Conservation (phyloP, 2,888 invertebrate genomes). For the Pantelozetes paolii region DNA sequence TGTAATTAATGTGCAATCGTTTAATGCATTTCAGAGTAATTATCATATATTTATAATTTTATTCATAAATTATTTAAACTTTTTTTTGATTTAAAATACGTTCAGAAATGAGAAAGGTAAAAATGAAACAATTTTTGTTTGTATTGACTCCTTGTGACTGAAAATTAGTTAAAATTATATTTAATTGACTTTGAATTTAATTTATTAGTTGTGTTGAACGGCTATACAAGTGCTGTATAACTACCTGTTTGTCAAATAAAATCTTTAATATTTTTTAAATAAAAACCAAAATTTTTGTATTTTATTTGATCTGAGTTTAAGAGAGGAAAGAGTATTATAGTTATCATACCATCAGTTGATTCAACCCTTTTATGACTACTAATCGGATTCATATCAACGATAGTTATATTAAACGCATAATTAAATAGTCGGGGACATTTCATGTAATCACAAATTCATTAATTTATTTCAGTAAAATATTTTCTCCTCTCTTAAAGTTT, state of each 20-base stretch:
- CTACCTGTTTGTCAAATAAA: not conserved
- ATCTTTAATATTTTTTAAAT: not conserved
- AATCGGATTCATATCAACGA: not conserved
- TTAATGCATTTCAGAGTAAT: too few species aligned
- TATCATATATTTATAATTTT: too few species aligned
- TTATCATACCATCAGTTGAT: not conserved
- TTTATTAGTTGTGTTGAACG: not conserved
- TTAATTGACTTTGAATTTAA: slow-evolving; percentile 5
- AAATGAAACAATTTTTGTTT: too few species aligned
- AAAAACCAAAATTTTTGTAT: not conserved
- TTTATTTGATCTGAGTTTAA: not conserved
- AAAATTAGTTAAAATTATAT: too few species aligned
- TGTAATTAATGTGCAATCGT: too few species aligned
- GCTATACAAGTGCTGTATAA: not conserved
- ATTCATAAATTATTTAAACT: too few species aligned
- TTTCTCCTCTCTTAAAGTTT: not conserved
- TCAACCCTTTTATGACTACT: not conserved
- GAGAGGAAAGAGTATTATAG: not conserved
- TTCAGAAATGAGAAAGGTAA: too few species aligned
- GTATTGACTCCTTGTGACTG: too few species aligned
- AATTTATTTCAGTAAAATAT: not conserved
- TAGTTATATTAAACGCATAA: not conserved
- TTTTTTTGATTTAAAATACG: too few species aligned
- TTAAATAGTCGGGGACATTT: not conserved
- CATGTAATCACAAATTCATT: not conserved